These are phyloP conservation scores for Tetrao urogallus DNA, from an alignment of 2,113 vertebrate genomes.

Conservation along the genomic window DNA sequence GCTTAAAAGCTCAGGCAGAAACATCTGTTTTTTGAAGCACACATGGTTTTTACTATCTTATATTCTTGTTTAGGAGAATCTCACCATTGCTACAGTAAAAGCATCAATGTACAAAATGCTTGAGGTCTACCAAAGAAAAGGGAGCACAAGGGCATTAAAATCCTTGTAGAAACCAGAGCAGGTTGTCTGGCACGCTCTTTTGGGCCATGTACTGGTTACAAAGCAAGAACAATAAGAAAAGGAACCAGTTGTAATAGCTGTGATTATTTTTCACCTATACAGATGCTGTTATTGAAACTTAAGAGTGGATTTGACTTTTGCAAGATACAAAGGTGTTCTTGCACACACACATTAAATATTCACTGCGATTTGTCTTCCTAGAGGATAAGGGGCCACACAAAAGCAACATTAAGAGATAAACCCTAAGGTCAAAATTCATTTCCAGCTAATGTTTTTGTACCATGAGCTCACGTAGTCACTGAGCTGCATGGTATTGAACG, in stretches of 20 bases:
- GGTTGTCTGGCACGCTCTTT: fast-evolving
- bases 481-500: neutral
- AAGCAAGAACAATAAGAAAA: neutral
- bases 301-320: neutral
- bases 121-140: neutral
- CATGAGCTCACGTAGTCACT: fast-evolving
- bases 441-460: neutral
- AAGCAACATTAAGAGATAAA: neutral
- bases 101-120: neutral
- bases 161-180: neutral
- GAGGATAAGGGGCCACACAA: neutral
- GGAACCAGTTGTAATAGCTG: neutral
- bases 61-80: neutral
- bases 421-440: neutral
- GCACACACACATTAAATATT: neutral
- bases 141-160: neutral
- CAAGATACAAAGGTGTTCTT: neutral
- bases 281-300: neutral
- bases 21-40: neutral
- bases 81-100: neutral
- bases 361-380: neutral
- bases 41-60: neutral
- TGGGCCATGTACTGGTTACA: neutral
- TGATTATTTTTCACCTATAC: neutral
- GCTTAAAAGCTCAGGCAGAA: neutral